Conservation (phyloP, 53 echinoderm and acorn worm species). For the Mesocentrotus franciscanus region DNA sequence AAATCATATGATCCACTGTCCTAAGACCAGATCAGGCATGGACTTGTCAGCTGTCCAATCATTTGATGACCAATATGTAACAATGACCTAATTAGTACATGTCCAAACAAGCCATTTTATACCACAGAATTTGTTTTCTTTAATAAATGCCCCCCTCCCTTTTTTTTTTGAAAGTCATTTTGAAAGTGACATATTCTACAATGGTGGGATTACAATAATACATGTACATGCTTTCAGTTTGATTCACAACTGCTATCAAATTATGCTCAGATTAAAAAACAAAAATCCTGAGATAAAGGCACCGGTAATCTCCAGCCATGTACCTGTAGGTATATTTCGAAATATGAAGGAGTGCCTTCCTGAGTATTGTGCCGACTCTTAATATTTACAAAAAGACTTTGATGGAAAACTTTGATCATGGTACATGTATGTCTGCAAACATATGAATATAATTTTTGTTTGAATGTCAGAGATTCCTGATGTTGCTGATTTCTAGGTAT, state of each 20-base stretch:
- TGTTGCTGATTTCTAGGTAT: constrained; percentile 2
- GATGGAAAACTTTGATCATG: neutral
- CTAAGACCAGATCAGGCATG: neutral
- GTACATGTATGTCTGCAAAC: neutral
- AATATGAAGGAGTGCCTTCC: too few relatives aligned
- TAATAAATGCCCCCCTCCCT: too few relatives aligned
- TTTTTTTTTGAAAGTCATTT: neutral
- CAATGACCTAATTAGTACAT: neutral
- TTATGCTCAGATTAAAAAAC: neutral
- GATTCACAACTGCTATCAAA: neutral
- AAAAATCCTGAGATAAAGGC: neutral
- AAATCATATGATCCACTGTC: neutral
- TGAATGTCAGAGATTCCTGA: neutral
- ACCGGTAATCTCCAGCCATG: too few relatives aligned
- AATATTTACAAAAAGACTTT: neutral
- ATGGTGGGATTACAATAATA: neutral
- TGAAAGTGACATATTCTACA: neutral
- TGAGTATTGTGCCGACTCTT: neutral
- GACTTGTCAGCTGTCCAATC: neutral
- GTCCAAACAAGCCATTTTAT: neutral
- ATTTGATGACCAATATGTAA: neutral
- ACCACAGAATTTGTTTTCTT: neutral
- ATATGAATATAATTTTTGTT: neutral
- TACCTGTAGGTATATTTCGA: too few relatives aligned
- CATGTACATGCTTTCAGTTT: too few relatives aligned